Base-by-base conservation (phyloP, 2,888 invertebrate species). In the Congeria kusceri region DNA sequence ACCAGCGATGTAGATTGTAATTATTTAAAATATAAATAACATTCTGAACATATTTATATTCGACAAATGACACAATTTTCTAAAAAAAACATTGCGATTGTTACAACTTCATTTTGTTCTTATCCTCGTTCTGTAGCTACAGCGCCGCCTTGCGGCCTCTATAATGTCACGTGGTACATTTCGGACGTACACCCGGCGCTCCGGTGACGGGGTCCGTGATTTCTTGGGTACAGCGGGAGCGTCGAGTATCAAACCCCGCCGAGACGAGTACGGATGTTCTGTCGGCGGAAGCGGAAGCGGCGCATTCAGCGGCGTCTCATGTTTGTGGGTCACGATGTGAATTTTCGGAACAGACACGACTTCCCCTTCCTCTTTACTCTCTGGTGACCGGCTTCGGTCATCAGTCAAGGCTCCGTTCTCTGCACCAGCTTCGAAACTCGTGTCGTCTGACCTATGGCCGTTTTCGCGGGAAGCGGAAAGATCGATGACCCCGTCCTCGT, bases 191-290 rank as follows among this genome's bases (percentile, higher is more conserved):
- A 80, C 67, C 3, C 89, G 82, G 29, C 91, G 80, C 56, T 91
- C 91, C 5, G 91, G 91, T 47, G 90, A 90, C 0, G 90, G 91
- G 69, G 89, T 90, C 25, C 89, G 75, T n/a, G 85, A 81, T 49
- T 87, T 77, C 61, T 88, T 89, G 3, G 89, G 90, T 15, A 91
- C 85, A 39, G 85, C 82, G n/a, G 93, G 93, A 13, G 92, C 92
- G 65, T 92, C 92, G 13, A 93, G 85, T 73, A 92, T 92, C 20
- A 91, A 85, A 56, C 92, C 91, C 18, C 93, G 67, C 32, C 92
- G 74, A 11, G 87, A 87, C 5, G 92, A 90, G 80, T 92, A 93
- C 29, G 86, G 81, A 61, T 88, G 87, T 63, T 90, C 90, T 0
- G 88, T 86, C 5, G 89, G 87, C 4, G 91, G 89, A n/a, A 90